Evolutionary conservation across 1,140 invertebrate species (phyloP).

Genomic region (Zaprionus gabonicus): DNA sequence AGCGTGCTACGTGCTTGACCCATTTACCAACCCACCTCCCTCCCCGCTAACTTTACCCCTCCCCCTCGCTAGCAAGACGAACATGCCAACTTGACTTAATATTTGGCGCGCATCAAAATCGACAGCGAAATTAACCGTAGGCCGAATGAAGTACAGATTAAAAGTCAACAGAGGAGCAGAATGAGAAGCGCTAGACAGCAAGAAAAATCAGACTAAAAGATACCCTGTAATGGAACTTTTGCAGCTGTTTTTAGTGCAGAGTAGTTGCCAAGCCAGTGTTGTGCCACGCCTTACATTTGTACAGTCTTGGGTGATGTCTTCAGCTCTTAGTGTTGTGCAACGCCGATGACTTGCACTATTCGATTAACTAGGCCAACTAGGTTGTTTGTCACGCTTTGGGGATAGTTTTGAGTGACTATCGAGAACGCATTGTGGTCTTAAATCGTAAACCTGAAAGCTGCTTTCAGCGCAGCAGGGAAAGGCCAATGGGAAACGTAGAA

Average conservation of each 20-base stretch:
- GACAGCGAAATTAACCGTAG: slow-evolving; percentile 19
- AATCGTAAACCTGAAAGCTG: slow-evolving; percentile 9
- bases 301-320: no score
- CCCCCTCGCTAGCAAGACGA: no score
- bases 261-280: neutral
- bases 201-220: neutral
- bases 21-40: slow-evolving; percentile 20
- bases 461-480: neutral
- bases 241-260: no score
- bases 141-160: slow-evolving; percentile 7
- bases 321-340: no score
- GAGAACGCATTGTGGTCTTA: neutral
- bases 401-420: neutral
- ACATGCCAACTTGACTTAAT: slow-evolving; percentile 14
- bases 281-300: neutral
- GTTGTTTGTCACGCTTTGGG: no score
- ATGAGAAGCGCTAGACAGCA: neutral
- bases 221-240: neutral
- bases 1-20: slow-evolving; percentile 39
- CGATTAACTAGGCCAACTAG: no score
- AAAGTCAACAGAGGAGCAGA: slow-evolving; percentile 14
- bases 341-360: no score
- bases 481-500: slow-evolving; percentile 19
- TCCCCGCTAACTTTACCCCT: neutral
- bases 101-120: slow-evolving; percentile 21